phyloP scores from a whole-genome alignment of 1,140 invertebrate species.

The Drosophila lacertosa region DNA sequence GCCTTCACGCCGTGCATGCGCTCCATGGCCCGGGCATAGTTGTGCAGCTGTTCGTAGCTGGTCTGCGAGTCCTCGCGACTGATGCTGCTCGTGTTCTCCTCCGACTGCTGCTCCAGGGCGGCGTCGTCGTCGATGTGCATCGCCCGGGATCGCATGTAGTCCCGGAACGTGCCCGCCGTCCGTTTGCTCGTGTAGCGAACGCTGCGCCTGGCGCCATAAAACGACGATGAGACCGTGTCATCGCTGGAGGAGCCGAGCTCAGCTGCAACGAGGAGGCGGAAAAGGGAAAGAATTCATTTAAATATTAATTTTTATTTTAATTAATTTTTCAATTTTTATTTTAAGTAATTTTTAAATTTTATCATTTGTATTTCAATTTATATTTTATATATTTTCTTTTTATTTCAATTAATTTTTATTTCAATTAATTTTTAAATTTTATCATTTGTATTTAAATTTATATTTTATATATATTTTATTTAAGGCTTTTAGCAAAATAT shows the following conservation, averaged over 20 bases:
- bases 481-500: no score
- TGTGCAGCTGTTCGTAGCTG: constrained; percentile 69
- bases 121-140: constrained; percentile 76
- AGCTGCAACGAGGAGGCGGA: constrained; percentile 12
- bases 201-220: constrained; percentile 77
- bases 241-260: constrained; percentile 77
- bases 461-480: neutral
- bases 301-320: no score
- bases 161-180: constrained; percentile 74
- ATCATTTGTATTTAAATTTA: neutral
- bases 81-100: constrained; percentile 75
- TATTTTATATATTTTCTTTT: neutral
- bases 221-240: constrained; percentile 80
- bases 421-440: neutral
- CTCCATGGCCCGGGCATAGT: constrained; percentile 61
- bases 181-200: constrained; percentile 82
- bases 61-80: constrained; percentile 74
- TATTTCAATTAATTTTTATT: no score
- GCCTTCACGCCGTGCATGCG: constrained; percentile 61
- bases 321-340: no score
- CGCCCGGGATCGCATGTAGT: constrained; percentile 76
- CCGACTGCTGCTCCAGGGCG: constrained; percentile 62
- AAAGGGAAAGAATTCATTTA: neutral
- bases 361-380: neutral
- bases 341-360: neutral